Percentiles rank a stretch among this genome's conserved stretches.
Conservation (phyloP, 2,113 vertebrate genomes). For the Thinocorus orbignyianus region DNA sequence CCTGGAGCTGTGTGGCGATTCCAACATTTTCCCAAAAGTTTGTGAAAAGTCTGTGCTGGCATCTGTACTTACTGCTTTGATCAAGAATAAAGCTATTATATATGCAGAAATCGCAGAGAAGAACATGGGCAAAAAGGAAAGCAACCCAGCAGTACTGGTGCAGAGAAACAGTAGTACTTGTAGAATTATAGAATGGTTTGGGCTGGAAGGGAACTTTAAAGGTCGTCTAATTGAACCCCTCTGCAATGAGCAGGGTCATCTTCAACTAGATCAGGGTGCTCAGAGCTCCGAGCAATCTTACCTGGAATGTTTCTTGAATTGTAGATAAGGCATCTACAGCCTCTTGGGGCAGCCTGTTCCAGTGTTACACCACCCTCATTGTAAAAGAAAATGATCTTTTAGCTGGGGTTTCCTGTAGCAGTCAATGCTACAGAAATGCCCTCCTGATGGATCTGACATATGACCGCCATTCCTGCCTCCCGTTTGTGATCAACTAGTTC, state of each 20-base stretch:
- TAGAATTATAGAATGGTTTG: not conserved
- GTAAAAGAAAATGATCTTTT: not conserved
- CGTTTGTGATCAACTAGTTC: not conserved
- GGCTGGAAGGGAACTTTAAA: not conserved
- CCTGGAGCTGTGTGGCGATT: not conserved
- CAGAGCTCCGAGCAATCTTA: not conserved
- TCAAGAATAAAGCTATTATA: not conserved
- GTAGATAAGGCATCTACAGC: not conserved
- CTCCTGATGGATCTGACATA: not conserved
- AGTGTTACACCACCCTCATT: not conserved
- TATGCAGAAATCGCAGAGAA: not conserved
- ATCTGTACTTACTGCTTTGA: not conserved
- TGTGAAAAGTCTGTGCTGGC: not conserved
- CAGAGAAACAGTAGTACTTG: too few relatives aligned
- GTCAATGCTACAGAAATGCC: not conserved
- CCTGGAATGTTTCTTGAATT: not conserved
- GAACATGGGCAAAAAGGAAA: not conserved
- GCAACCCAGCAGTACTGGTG: not conserved
- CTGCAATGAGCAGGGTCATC: not conserved
- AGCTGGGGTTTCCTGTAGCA: not conserved
- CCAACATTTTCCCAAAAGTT: not conserved
- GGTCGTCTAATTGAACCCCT: not conserved
- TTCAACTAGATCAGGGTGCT: not conserved
- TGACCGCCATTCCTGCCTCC: not conserved
- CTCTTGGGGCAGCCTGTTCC: not conserved